Percentiles rank a stretch among this genome's conserved stretches.
These are phyloP conservation scores for Hypotaenidia philippensis DNA, from an alignment of 2,797 vertebrate genomes.

Conservation along the genomic window DNA sequence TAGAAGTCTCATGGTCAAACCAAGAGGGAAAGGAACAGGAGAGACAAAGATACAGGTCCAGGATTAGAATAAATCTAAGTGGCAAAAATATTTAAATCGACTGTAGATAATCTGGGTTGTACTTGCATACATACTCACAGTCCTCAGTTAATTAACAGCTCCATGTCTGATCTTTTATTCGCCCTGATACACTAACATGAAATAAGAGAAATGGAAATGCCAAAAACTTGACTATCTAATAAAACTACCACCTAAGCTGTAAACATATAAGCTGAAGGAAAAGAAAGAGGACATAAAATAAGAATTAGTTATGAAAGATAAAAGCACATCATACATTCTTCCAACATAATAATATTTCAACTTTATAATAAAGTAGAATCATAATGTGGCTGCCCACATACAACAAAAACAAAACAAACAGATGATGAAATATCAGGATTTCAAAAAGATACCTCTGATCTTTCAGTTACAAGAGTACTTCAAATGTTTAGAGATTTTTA, in stretches of 20 bases:
- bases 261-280: conserved; percentile 48
- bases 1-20: not conserved
- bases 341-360: conserved; percentile 53
- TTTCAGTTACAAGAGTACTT: conserved; percentile 69
- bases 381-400: conserved; percentile 60
- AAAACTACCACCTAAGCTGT: conserved; percentile 42
- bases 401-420: conserved; percentile 60
- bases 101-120: not conserved
- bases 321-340: conserved; percentile 63
- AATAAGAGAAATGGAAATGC: conserved; percentile 43
- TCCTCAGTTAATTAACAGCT: conserved; percentile 6
- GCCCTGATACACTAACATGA: not conserved
- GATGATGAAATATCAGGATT: conserved; percentile 64
- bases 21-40: not conserved
- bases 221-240: conserved; percentile 38
- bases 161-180: not conserved
- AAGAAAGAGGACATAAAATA: conserved; percentile 65
- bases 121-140: not conserved
- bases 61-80: not conserved
- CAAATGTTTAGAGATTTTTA: conserved; percentile 72
- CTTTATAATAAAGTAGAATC: conserved; percentile 59
- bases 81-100: conserved; percentile 12
- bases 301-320: conserved; percentile 71
- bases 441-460: conserved; percentile 74
- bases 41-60: not conserved